These are phyloP conservation scores for Drosophila melanica DNA, from an alignment of 1,140 invertebrate genomes.

Conservation along the genomic window DNA sequence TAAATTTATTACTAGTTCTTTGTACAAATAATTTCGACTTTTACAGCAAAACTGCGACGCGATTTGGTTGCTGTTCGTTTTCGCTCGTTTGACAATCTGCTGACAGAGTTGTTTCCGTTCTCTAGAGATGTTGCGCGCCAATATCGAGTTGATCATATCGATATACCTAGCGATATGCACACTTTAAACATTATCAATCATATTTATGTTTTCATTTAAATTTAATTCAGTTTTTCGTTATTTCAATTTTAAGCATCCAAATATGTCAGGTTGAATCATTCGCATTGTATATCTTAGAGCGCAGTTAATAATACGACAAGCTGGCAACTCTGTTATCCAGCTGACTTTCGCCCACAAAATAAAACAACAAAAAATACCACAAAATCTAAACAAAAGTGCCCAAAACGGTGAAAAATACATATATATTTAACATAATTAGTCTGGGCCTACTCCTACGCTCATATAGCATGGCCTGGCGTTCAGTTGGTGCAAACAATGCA, in stretches of 20 bases:
- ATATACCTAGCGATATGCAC: background rate
- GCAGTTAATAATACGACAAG: background rate
- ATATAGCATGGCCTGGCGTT: constrained; percentile 89
- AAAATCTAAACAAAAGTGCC: constrained; percentile 18
- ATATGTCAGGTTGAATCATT: background rate
- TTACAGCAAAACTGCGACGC: constrained; percentile 37
- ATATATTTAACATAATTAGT: constrained; percentile 38
- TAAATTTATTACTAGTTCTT: constrained; percentile 12
- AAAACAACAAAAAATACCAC: background rate
- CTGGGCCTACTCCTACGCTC: constrained; percentile 58
- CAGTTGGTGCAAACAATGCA: constrained; percentile 92
- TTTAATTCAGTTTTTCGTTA: background rate
- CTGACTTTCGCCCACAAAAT: constrained; percentile 21
- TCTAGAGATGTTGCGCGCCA: background rate
- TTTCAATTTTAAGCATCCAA: constrained; percentile 1
- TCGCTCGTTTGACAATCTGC: constrained; percentile 32
- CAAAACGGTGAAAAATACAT: constrained; percentile 28
- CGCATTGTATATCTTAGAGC: background rate
- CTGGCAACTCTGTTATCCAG: constrained; percentile 29
- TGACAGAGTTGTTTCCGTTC: constrained; percentile 24
- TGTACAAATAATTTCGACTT: constrained; percentile 32
- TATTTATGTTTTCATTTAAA: background rate
- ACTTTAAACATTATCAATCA: background rate
- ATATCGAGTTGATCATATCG: background rate
- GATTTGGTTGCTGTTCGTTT: constrained; percentile 33